Conservation (phyloP, 1,140 invertebrate genomes). For the Caerostris darwini region DNA sequence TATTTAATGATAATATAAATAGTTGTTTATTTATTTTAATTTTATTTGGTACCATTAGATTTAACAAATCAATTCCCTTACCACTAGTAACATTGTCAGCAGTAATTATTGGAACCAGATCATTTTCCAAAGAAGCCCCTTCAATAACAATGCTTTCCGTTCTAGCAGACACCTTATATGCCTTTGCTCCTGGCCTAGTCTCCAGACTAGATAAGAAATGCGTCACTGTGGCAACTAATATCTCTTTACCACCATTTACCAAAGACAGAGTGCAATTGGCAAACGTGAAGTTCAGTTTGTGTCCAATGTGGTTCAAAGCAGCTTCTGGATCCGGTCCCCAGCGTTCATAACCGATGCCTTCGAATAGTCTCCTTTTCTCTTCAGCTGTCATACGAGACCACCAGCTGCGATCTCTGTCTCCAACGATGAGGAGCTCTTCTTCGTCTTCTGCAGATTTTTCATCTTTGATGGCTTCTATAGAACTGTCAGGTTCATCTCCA, state of each 20-base stretch:
- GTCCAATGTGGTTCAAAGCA: slow-evolving; percentile 80
- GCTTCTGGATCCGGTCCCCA: slow-evolving; percentile 39
- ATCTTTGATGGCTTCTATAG: neutral
- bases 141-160: slow-evolving; percentile 91
- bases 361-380: slow-evolving; percentile 65
- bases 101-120: slow-evolving; percentile 88
- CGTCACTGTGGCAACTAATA: slow-evolving; percentile 88
- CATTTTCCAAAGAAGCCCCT: slow-evolving; percentile 88
- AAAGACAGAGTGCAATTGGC: slow-evolving; percentile 88
- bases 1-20: too few relatives aligned
- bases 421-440: slow-evolving; percentile 50
- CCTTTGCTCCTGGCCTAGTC: slow-evolving; percentile 87
- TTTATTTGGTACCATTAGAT: too few relatives aligned
- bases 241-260: slow-evolving; percentile 85
- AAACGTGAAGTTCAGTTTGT: slow-evolving; percentile 90
- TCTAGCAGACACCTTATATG: slow-evolving; percentile 88
- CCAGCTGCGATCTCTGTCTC: slow-evolving; percentile 50
- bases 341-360: slow-evolving; percentile 69
- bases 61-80: slow-evolving; percentile 79
- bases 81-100: slow-evolving; percentile 87
- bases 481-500: slow-evolving; percentile 8
- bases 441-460: neutral
- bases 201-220: slow-evolving; percentile 89
- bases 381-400: slow-evolving; percentile 74
- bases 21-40: too few relatives aligned